Base-by-base conservation (phyloP, 1,140 invertebrate genomes). In the Daktulosphaira vitifoliae region DNA sequence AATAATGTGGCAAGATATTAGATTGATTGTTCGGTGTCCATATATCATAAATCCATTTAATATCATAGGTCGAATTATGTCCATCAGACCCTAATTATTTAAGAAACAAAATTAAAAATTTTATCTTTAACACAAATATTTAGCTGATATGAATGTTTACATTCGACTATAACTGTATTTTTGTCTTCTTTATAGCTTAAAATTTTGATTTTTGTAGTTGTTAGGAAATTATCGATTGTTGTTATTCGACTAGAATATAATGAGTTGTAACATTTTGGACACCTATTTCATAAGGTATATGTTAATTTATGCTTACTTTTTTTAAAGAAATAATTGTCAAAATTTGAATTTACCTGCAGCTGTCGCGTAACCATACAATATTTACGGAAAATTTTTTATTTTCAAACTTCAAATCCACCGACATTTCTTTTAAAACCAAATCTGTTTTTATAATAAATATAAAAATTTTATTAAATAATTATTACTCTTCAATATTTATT, bases 61-160 rank as follows among this genome's bases (percentile, higher is more conserved):
- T 25, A 29, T 22, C 0, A 33, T 68, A 68, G 11, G 6, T 29
- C 1, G 67, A 68, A 13, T 38, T 22, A 42, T 68, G 67, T 9
- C 64, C 64, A 56, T 68, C 65, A 51, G 25, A 59, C 67, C 67
- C 67, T 68, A 29, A n/a, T n/a, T n/a, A n/a, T n/a, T n/a, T n/a
- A n/a, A n/a, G n/a, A n/a, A 65, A 64, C 26, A 13, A 53, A 26
- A 15, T 25, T 18, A 50, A 23, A 26, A 50, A 25, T 2, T 25
- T 25, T 50, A 50, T 13, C 3, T 16, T 11, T 5, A 51, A n/a
- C 3, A 2, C 42, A 46, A 22, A 29, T 13, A 1, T 29, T 20
- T 6, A 25, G 15, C 2, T 1, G 16, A 29, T 26, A 29, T 15
- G 11, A 13, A 29, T 3, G 20, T 23, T 48, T 18, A 46, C 54